phyloP scores from a whole-genome alignment of 2,888 invertebrate genomes.

The Clanis bilineata region DNA sequence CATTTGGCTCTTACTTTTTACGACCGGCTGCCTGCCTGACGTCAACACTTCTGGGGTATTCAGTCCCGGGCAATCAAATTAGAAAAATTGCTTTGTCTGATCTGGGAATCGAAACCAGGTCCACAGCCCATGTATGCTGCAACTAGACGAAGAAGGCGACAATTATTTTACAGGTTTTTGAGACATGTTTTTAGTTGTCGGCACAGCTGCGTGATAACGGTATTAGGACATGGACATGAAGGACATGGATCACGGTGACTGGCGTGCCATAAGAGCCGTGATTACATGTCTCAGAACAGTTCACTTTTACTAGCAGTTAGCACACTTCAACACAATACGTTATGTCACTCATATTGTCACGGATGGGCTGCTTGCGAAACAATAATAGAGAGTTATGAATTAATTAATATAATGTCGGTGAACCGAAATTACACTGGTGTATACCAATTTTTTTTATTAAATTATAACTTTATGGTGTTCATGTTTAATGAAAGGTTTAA shows the following conservation, averaged over 20 bases:
- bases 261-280: conserved; percentile 36
- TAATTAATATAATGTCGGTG: not conserved
- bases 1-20: too few species aligned
- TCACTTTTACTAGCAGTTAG: conserved; percentile 64
- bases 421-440: not conserved
- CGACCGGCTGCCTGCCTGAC: too few species aligned
- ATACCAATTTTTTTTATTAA: not conserved
- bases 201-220: not conserved
- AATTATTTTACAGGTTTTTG: not conserved
- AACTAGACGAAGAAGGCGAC: not conserved
- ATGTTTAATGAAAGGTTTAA: not conserved
- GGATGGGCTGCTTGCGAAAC: conserved; percentile 16
- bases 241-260: conserved; percentile 12
- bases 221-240: conserved; percentile 9
- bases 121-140: too few species aligned
- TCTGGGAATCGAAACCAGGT: too few species aligned
- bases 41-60: too few species aligned
- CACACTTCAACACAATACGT: conserved; percentile 45
- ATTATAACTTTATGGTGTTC: too few species aligned
- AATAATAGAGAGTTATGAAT: not conserved
- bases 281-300: conserved; percentile 34
- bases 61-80: too few species aligned
- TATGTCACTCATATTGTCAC: conserved; percentile 43
- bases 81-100: too few species aligned
- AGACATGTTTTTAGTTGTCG: not conserved